Evolutionary conservation across 2,113 vertebrate species (phyloP).

Genomic region (Desmodus rotundus): DNA sequence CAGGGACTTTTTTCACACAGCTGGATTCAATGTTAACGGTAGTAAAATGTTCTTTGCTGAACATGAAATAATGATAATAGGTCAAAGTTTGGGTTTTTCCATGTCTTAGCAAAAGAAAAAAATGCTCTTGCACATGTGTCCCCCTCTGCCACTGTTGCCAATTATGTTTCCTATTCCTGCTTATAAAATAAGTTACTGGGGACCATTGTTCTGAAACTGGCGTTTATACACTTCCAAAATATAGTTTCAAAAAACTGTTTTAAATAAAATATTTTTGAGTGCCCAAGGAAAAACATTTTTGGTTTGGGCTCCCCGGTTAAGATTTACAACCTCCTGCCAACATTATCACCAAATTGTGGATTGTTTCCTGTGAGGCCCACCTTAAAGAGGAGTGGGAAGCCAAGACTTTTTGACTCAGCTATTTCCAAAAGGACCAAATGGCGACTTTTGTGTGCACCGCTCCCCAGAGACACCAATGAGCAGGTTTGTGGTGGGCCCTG

Average conservation of each 20-base stretch:
- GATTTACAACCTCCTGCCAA: neutral
- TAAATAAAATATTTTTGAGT: neutral
- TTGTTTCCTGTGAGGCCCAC: neutral
- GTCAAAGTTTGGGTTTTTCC: neutral
- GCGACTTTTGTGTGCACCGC: neutral
- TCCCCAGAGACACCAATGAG: neutral
- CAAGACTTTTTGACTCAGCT: neutral
- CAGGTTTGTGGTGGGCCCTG: neutral
- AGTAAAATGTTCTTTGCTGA: neutral
- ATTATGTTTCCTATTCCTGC: neutral
- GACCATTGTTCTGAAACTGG: neutral
- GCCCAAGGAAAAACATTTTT: neutral
- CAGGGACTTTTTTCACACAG: neutral
- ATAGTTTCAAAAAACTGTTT: neutral
- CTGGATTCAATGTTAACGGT: neutral
- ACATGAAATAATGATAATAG: neutral
- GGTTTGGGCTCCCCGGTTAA: neutral
- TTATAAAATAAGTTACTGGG: neutral
- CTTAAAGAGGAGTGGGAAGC: neutral
- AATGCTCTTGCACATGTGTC: neutral
- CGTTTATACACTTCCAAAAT: neutral
- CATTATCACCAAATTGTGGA: neutral
- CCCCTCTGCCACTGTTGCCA: no score
- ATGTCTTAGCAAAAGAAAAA: neutral
- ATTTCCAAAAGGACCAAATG: neutral